Percentiles rank a stretch among this genome's conserved stretches.
These are phyloP conservation scores for Crypturellus tataupa DNA, from an alignment of 2,797 vertebrate genomes.

Conservation along the genomic window DNA sequence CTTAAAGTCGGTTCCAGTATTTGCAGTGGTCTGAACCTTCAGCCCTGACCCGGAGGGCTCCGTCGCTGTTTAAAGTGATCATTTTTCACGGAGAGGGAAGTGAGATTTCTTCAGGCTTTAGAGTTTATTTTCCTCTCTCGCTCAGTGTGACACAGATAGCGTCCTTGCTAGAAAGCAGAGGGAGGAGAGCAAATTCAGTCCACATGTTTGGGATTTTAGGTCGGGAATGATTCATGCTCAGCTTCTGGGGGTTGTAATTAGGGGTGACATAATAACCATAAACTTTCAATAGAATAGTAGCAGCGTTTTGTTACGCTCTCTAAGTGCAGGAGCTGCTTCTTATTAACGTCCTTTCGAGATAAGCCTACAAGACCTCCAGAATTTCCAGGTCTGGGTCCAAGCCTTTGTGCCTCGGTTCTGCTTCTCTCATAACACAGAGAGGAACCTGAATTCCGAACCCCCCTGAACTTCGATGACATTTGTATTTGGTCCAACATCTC, in stretches of 20 bases:
- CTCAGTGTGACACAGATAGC: neutral
- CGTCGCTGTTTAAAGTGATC: neutral
- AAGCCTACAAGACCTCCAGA: neutral
- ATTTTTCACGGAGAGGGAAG: constrained; percentile 26
- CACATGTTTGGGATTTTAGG: constrained; percentile 72
- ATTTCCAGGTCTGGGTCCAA: constrained; percentile 11
- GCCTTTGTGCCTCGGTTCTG: neutral
- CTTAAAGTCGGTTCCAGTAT: neutral
- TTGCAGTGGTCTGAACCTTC: constrained; percentile 10
- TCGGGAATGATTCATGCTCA: constrained; percentile 70
- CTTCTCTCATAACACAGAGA: neutral
- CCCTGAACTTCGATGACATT: neutral
- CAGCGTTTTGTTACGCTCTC: constrained; percentile 33
- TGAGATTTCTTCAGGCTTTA: constrained; percentile 31
- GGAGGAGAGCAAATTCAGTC: constrained; percentile 64
- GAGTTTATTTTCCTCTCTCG: constrained; percentile 62
- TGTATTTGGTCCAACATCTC: neutral
- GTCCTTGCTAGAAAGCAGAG: constrained; percentile 62
- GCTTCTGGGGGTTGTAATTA: constrained; percentile 75
- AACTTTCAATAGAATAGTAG: constrained; percentile 63
- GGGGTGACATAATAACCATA: constrained; percentile 76
- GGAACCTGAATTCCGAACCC: neutral
- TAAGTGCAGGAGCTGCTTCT: constrained; percentile 56
- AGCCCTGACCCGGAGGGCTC: constrained; percentile 1
- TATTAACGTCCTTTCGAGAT: constrained; percentile 34